phyloP scores from a whole-genome alignment of 2,113 vertebrate species.

The Taxidea taxus region DNA sequence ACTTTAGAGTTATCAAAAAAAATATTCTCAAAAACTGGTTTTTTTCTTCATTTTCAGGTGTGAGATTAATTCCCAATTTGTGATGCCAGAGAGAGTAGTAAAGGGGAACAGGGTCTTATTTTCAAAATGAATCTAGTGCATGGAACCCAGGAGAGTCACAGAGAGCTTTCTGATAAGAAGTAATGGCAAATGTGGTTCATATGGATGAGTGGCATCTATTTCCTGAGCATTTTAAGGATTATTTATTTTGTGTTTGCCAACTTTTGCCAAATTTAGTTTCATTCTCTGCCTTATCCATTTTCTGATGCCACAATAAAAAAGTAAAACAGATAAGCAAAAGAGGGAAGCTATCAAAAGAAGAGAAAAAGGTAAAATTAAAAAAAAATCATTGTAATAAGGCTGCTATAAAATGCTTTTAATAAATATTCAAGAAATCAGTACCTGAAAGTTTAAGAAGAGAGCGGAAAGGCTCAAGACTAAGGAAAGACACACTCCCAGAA shows the following conservation, averaged over 20 bases:
- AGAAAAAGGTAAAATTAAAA: not conserved
- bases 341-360: not conserved
- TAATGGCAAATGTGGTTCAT: not conserved
- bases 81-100: not conserved
- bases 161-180: not conserved
- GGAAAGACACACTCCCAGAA: not conserved
- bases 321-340: not conserved
- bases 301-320: not conserved
- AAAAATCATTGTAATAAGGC: not conserved
- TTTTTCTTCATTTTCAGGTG: not conserved
- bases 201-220: not conserved
- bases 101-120: not conserved
- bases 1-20: not conserved
- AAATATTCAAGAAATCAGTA: not conserved
- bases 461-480: not conserved
- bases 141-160: not conserved
- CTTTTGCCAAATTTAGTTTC: not conserved
- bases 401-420: not conserved
- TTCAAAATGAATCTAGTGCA: not conserved
- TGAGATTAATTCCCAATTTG: not conserved
- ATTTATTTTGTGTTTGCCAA: not conserved
- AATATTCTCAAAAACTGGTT: not conserved
- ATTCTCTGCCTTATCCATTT: not conserved
- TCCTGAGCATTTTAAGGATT: not conserved
- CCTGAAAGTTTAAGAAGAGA: not conserved